phyloP scores from a whole-genome alignment of 30 jellyfish, hydroid and myxozoan species.

The Turritopsis rubra region DNA sequence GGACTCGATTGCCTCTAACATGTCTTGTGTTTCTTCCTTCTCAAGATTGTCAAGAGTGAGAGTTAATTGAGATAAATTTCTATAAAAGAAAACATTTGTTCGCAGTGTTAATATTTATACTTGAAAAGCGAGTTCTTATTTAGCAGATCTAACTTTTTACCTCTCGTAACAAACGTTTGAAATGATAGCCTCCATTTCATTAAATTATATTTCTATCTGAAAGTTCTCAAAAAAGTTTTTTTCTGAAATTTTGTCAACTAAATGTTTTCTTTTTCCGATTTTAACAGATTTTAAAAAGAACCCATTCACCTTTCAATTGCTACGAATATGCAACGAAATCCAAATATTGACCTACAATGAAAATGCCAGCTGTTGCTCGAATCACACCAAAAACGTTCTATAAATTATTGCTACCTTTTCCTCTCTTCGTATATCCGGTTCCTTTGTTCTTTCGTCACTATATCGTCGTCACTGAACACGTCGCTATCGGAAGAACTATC shows the following conservation, averaged over 20 bases:
- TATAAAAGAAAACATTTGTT: not conserved
- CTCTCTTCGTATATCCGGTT: not conserved
- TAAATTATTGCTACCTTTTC: not conserved
- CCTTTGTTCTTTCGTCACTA: not conserved
- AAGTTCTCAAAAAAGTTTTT: too few relatives aligned
- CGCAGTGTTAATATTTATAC: not conserved
- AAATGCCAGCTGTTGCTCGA: not conserved
- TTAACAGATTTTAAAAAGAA: not conserved
- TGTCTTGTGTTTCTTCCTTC: constrained; percentile 10
- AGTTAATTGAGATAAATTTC: not conserved
- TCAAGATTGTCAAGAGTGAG: not conserved
- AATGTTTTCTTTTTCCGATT: not conserved
- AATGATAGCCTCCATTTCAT: too few relatives aligned
- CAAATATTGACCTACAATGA: not conserved
- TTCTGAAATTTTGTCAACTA: too few relatives aligned
- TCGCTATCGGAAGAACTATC: not conserved
- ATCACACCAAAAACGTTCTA: not conserved
- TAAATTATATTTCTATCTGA: too few relatives aligned
- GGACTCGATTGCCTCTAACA: constrained; percentile 19
- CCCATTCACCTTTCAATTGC: not conserved
- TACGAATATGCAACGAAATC: not conserved
- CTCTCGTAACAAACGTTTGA: too few relatives aligned
- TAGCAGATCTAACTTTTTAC: too few relatives aligned
- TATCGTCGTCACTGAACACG: not conserved
- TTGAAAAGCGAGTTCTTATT: too few relatives aligned